Conservation (phyloP, 2,113 vertebrate species). For the Baryphthengus martii region DNA sequence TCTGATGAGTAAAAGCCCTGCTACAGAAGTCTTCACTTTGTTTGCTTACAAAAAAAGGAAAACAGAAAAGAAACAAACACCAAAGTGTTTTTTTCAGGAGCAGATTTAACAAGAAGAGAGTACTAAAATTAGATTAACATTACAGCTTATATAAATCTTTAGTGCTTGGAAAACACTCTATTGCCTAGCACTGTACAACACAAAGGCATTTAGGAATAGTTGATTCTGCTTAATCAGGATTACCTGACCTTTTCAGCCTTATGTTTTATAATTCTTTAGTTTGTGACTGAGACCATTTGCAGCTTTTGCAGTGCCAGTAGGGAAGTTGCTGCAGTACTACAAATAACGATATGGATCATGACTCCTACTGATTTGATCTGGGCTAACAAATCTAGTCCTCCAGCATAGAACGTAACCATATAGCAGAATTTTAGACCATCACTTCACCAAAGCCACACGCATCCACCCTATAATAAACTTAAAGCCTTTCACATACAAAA, state of each 20-base stretch:
- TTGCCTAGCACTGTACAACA: not conserved
- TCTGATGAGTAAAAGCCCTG: not conserved
- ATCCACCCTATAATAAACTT: not conserved
- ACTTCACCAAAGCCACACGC: not conserved
- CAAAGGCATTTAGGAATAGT: not conserved
- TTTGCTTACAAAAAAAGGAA: not conserved
- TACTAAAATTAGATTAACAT: not conserved
- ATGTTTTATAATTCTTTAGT: not conserved
- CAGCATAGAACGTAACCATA: not conserved
- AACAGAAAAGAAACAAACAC: not conserved
- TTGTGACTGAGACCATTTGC: not conserved
- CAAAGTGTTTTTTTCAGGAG: not conserved
- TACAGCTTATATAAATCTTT: not conserved
- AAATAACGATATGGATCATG: constrained; percentile 2
- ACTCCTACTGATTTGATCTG: not conserved
- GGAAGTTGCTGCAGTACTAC: not conserved
- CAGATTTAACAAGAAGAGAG: not conserved
- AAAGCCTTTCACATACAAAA: not conserved
- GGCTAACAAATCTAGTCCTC: not conserved
- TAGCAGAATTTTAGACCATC: not conserved
- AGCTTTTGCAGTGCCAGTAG: not conserved
- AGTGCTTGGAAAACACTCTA: not conserved
- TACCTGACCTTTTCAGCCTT: not conserved
- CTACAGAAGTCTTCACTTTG: not conserved
- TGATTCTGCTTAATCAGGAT: not conserved